A percentile compares a stretch with the other conserved stretches of the same genome.
These are phyloP conservation scores for Varanus salvator DNA, from an alignment of 2,113 vertebrate species.

Conservation along the genomic window DNA sequence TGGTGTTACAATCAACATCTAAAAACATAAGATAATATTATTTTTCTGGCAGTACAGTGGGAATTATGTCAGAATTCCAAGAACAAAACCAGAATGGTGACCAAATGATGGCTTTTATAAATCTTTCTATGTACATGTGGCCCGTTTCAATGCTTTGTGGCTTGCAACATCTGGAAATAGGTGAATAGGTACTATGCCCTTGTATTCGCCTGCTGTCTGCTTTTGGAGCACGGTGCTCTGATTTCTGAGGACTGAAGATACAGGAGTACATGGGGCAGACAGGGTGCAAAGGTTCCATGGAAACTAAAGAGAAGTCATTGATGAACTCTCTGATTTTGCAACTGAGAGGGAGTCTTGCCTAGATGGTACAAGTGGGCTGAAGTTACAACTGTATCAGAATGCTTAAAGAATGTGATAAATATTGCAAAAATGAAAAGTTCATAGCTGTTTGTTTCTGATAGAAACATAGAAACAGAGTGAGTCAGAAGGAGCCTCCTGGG, in stretches of 20 bases:
- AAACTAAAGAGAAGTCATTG: neutral
- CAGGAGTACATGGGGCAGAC: neutral
- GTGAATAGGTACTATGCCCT: neutral
- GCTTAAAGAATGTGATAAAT: neutral
- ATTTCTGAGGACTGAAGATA: neutral
- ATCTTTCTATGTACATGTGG: neutral
- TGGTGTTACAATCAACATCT: conserved; percentile 29
- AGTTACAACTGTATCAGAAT: neutral
- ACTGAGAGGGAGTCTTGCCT: neutral
- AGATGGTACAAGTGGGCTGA: neutral
- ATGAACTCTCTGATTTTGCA: neutral
- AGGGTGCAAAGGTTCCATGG: neutral
- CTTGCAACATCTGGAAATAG: neutral
- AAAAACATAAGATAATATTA: conserved; percentile 40
- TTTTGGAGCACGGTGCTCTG: neutral
- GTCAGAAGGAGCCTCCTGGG: too few species aligned
- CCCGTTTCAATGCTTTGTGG: neutral
- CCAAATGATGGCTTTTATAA: neutral
- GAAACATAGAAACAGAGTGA: too few species aligned
- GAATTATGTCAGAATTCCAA: conserved; percentile 27
- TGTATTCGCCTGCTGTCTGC: neutral
- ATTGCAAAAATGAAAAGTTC: neutral
- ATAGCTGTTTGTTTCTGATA: neutral
- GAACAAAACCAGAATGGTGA: conserved; percentile 20
- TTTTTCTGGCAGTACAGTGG: conserved; percentile 10